A percentile compares a stretch with the other conserved stretches of the same genome.
phyloP scores from a whole-genome alignment of 2,797 vertebrate genomes.

The Poeciliopsis gracilis region DNA sequence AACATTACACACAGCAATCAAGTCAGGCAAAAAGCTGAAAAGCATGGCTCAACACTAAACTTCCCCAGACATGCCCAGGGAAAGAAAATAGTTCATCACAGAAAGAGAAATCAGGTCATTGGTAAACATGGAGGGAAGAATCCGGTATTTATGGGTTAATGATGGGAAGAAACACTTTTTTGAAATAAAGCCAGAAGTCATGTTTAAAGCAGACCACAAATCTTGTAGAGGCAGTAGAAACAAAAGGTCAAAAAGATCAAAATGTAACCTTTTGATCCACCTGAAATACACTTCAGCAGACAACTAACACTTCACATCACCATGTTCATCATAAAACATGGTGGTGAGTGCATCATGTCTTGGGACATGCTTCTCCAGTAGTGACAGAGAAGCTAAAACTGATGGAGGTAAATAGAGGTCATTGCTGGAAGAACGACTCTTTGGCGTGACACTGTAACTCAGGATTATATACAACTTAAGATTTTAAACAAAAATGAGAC shows the following conservation, averaged over 20 bases:
- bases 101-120: not conserved
- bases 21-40: not conserved
- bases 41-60: not conserved
- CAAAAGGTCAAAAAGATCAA: not conserved
- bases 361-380: not conserved
- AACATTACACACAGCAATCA: not conserved
- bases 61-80: not conserved
- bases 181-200: not conserved
- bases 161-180: not conserved
- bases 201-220: not conserved
- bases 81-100: not conserved
- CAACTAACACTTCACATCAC: not conserved
- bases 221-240: not conserved
- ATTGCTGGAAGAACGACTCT: not conserved
- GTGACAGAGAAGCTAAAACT: not conserved
- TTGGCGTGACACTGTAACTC: not conserved
- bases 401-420: not conserved
- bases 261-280: not conserved
- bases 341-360: not conserved
- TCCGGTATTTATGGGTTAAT: not conserved
- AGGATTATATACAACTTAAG: not conserved
- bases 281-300: not conserved
- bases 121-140: not conserved
- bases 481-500: not conserved
- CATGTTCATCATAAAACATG: not conserved